Percentiles rank a stretch among this genome's conserved stretches.
Evolutionary conservation across 2,888 invertebrate genomes (phyloP).

Genomic region (Chloroclysta siterata): DNA sequence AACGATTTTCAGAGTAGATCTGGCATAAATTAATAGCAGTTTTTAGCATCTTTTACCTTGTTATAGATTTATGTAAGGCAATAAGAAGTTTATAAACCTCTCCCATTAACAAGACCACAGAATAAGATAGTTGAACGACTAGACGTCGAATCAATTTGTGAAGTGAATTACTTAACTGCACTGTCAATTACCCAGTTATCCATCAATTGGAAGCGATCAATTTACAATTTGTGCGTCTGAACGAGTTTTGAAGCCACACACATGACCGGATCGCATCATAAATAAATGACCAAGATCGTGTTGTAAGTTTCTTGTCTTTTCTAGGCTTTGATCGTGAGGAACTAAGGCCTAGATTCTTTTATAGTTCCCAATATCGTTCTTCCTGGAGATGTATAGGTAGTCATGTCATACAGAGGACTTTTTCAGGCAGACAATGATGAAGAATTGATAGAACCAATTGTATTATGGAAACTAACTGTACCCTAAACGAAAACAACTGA

Average conservation of each 20-base stretch:
- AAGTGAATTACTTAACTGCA: constrained; percentile 30
- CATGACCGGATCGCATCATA: background rate
- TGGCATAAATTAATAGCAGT: too few relatives aligned
- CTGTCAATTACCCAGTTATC: constrained; percentile 32
- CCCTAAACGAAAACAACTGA: background rate
- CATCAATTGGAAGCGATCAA: constrained; percentile 40
- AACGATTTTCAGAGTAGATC: too few relatives aligned
- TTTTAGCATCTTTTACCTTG: too few relatives aligned
- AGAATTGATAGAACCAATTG: too few relatives aligned
- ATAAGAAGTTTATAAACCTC: background rate
- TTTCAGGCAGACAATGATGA: too few relatives aligned
- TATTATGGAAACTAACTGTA: background rate
- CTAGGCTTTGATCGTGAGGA: too few relatives aligned
- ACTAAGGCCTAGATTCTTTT: too few relatives aligned
- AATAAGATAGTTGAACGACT: background rate
- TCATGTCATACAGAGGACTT: too few relatives aligned
- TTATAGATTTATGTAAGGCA: background rate
- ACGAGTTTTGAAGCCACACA: constrained; percentile 15
- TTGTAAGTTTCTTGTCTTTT: too few relatives aligned
- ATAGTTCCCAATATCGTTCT: too few relatives aligned
- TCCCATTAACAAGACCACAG: constrained; percentile 14
- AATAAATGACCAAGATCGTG: background rate
- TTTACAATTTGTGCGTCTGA: constrained; percentile 36
- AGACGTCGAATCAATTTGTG: constrained; percentile 21
- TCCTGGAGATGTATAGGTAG: too few relatives aligned